These are phyloP conservation scores for Catostylus mosaicus DNA, from an alignment of 30 jellyfish, hydroid and myxozoan genomes.

Conservation along the genomic window DNA sequence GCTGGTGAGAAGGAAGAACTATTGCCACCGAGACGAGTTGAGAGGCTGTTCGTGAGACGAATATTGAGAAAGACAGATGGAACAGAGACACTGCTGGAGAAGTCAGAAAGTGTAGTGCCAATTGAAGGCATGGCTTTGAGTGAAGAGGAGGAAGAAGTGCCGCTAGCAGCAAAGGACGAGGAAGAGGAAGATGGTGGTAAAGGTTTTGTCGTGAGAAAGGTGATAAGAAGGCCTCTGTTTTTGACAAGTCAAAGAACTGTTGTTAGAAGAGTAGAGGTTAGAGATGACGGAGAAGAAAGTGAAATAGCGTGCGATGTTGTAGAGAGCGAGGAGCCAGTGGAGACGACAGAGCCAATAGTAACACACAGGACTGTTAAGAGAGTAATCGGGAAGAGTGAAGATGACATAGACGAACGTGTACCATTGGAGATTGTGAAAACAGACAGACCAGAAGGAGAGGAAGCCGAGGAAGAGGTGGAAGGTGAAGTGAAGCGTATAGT, in stretches of 20 bases:
- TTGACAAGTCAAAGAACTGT: conserved; percentile 79
- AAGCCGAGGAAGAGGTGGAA: conserved; percentile 57
- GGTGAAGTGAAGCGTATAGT: conserved; percentile 77
- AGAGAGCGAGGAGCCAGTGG: conserved; percentile 48
- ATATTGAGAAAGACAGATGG: conserved; percentile 83
- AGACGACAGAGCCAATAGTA: conserved; percentile 54
- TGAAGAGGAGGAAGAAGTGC: conserved; percentile 22
- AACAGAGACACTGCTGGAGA: conserved; percentile 65
- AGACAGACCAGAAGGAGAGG: conserved; percentile 73
- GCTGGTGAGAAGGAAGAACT: background rate
- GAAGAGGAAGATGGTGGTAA: conserved; percentile 36
- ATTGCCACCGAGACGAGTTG: conserved; percentile 62
- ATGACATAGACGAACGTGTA: conserved; percentile 39
- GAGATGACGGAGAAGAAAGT: conserved; percentile 50
- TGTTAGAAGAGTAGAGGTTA: conserved; percentile 21
- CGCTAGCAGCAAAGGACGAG: background rate
- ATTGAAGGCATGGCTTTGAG: conserved; percentile 20
- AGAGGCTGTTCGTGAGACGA: conserved; percentile 77
- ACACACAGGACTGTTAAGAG: conserved; percentile 65
- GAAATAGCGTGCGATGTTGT: conserved; percentile 55
- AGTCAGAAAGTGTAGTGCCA: conserved; percentile 74
- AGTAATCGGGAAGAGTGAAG: conserved; percentile 47
- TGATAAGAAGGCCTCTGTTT: conserved; percentile 70
- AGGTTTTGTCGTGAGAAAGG: conserved; percentile 54
- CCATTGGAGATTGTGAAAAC: conserved; percentile 73